These are phyloP conservation scores for Tachina grossa DNA, from an alignment of 2,888 invertebrate genomes.

Conservation along the genomic window DNA sequence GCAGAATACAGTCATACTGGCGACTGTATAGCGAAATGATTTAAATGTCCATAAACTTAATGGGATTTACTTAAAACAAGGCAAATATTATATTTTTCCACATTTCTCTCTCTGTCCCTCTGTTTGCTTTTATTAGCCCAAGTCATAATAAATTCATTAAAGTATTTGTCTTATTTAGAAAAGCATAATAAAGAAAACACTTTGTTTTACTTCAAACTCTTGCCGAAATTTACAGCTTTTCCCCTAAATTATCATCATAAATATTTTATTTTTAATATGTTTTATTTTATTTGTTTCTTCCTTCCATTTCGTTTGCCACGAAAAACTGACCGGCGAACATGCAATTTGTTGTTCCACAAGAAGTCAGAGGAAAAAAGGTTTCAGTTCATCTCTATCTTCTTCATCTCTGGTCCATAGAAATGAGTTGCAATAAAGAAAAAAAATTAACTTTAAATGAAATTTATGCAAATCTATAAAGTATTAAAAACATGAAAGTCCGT, in stretches of 20 bases:
- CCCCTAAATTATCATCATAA: slow-evolving; percentile 56
- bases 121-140: neutral
- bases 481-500: slow-evolving; percentile 38
- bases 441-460: slow-evolving; percentile 28
- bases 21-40: neutral
- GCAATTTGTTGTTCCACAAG: slow-evolving; percentile 36
- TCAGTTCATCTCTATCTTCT: slow-evolving; percentile 1
- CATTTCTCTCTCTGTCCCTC: neutral
- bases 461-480: slow-evolving; percentile 64
- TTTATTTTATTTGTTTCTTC: slow-evolving; percentile 22
- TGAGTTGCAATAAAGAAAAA: slow-evolving; percentile 6
- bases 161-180: neutral
- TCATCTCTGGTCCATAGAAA: slow-evolving; percentile 19
- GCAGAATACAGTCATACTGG: neutral
- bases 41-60: slow-evolving; percentile 9
- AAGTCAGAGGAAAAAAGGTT: neutral
- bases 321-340: slow-evolving; percentile 43
- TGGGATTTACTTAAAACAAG: neutral
- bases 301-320: neutral
- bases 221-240: slow-evolving; percentile 64
- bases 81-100: slow-evolving; percentile 10
- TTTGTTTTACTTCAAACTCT: slow-evolving; percentile 7
- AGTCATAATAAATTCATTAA: slow-evolving; percentile 17
- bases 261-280: slow-evolving; percentile 43
- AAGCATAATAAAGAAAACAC: neutral